Base-by-base conservation (phyloP, 53 echinoderm and acorn worm species). In the Paracentrotus lividus region DNA sequence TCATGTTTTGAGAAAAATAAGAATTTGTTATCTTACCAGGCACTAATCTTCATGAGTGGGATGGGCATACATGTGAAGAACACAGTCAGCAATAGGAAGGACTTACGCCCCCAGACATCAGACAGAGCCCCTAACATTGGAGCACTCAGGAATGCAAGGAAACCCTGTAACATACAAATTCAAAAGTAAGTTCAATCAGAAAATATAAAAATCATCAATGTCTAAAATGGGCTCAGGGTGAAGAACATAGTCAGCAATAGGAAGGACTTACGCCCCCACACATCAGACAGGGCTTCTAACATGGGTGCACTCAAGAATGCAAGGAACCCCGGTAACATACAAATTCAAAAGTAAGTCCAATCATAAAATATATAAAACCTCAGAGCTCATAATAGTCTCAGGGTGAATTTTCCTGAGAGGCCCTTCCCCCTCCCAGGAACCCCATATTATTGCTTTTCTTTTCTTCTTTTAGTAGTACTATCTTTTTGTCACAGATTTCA, bases 51-150 rank as follows among this genome's bases (percentile, higher is more conserved):
- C 99, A 99, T 99, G 29, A 99, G 94, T 57, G 99, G 99, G 45
- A 99, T 99, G 54, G 99, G 99, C 96, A 96, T 96, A 96, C 99
- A 99, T 26, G 99, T 99, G 84, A 99, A 99, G 93, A 99, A 99
- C 49, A 99, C 99, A 13, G 99, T 99, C 26, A 99, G 92, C 4
- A 99, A 94, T 4, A 99, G 96, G 92, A 99, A 99, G 51, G 99
- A 99, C 88, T 99, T 99, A 31, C 99, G 96, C 23, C 99, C 99
- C 99, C 99, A 99, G 24, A 99, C 99, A 92, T 99, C 99, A 10
- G 99, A 99, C 38, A 99, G 88, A 13, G 99, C 99, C 31, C 99
- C 99, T 18, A 99, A 88, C 64, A 99, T 85, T 2, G 99, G 99
- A 3, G 99, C 99, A 94, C 99, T 97, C 88, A 97, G 85, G 56